Conservation (phyloP, 1,140 invertebrate genomes). For the Drosophila mojavensis region DNA sequence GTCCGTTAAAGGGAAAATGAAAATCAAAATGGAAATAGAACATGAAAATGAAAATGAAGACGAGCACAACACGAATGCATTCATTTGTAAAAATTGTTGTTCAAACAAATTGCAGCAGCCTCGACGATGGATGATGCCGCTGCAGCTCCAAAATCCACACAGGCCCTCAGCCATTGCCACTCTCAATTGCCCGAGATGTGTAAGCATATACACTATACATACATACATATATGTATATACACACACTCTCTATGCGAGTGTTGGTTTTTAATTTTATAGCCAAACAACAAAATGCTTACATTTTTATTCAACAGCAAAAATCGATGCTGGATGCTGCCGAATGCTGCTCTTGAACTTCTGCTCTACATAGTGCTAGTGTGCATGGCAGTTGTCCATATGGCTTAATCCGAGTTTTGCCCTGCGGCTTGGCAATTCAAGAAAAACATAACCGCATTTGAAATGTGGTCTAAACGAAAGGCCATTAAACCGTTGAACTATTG, state of each 20-base stretch:
- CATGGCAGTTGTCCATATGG: constrained; percentile 6
- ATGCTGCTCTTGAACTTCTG: constrained; percentile 45
- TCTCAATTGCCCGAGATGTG: not conserved
- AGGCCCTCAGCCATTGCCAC: not conserved
- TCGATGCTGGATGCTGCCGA: constrained; percentile 44
- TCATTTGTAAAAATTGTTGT: constrained; percentile 71
- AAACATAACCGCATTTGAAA: constrained; percentile 27
- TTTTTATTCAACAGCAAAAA: constrained; percentile 69
- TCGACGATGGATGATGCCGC: constrained; percentile 28
- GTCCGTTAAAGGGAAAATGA: constrained; percentile 23
- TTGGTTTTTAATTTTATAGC: constrained; percentile 81
- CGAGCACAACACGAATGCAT: constrained; percentile 57
- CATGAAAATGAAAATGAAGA: constrained; percentile 30
- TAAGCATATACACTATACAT: not conserved
- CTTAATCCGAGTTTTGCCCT: constrained; percentile 57
- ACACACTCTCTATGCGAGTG: constrained; percentile 20
- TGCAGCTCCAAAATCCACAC: constrained; percentile 35
- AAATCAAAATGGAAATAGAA: constrained; percentile 13
- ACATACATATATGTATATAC: not conserved
- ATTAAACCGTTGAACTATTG: constrained; percentile 43
- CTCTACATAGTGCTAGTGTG: constrained; percentile 16
- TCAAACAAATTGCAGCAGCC: constrained; percentile 41
- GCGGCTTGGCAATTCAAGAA: constrained; percentile 61
- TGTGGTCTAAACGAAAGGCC: constrained; percentile 29
- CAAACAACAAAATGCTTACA: constrained; percentile 75